Evolutionary conservation across 2,797 vertebrate genomes (phyloP).

Genomic region (Poecile montanus): DNA sequence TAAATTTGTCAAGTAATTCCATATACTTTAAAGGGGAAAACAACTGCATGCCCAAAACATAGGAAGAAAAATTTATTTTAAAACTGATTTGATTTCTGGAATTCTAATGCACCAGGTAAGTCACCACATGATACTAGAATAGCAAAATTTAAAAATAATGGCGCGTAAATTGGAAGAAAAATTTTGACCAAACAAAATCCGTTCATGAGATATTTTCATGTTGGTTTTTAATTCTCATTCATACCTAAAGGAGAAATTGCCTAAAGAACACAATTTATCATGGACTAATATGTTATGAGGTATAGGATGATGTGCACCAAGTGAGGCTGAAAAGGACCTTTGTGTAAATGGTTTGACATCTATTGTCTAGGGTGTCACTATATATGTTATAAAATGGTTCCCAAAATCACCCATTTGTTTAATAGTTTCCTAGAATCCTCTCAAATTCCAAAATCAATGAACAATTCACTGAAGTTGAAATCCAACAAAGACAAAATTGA

Average conservation of each 20-base stretch:
- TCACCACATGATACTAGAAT: background rate
- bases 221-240: background rate
- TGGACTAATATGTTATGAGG: background rate
- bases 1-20: background rate
- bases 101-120: background rate
- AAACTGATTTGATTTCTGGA: background rate
- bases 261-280: background rate
- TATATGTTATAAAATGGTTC: background rate
- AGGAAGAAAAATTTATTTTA: background rate
- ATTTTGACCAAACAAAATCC: background rate
- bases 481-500: conserved; percentile 54
- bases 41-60: background rate
- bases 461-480: conserved; percentile 36
- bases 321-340: background rate
- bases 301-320: background rate
- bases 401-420: conserved; percentile 34
- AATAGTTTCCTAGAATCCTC: conserved; percentile 50
- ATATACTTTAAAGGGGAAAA: background rate
- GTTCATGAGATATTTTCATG: background rate
- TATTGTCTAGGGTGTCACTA: background rate
- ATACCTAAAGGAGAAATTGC: background rate
- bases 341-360: background rate
- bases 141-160: background rate
- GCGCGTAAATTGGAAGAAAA: background rate
- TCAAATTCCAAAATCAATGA: conserved; percentile 64